A percentile compares a stretch with the other conserved stretches of the same genome.
These are phyloP conservation scores for Ellobium chinense DNA, from an alignment of 2,888 invertebrate genomes.

Conservation along the genomic window DNA sequence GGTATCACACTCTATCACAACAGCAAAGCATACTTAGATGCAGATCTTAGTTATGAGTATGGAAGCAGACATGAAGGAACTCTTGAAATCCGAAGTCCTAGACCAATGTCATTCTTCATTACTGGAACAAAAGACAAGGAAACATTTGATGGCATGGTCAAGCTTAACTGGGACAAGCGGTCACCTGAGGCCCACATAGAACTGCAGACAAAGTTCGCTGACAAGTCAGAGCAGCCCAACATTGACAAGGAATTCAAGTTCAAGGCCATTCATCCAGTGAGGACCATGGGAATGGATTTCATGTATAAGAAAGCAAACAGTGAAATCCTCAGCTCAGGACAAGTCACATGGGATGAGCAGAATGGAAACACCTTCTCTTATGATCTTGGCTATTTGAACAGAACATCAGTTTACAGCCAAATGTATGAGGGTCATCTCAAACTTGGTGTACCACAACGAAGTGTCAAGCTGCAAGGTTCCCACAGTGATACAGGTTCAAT, in stretches of 20 bases:
- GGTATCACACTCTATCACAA: conserved; percentile 51
- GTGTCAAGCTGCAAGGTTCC: conserved; percentile 58
- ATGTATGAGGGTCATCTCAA: conserved; percentile 57
- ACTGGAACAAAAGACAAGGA: conserved; percentile 53
- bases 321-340: conserved; percentile 51
- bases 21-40: conserved; percentile 58
- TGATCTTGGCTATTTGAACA: conserved; percentile 50
- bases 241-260: conserved; percentile 44
- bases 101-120: conserved; percentile 58
- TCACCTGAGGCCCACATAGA: conserved; percentile 57
- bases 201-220: conserved; percentile 54
- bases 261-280: conserved; percentile 57
- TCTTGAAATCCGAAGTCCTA: conserved; percentile 58
- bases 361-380: conserved; percentile 58
- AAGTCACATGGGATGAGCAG: conserved; percentile 61
- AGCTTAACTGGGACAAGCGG: conserved; percentile 72
- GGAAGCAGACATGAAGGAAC: conserved; percentile 30
- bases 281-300: conserved; percentile 58
- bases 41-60: conserved; percentile 44
- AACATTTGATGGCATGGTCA: conserved; percentile 56
- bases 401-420: conserved; percentile 51
- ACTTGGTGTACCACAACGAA: conserved; percentile 59
- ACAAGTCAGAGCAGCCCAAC: conserved; percentile 40
- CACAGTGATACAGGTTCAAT: conserved; percentile 50
- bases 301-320: conserved; percentile 50